Conservation (phyloP, 2,113 vertebrate genomes). For the Stercorarius parasiticus region DNA sequence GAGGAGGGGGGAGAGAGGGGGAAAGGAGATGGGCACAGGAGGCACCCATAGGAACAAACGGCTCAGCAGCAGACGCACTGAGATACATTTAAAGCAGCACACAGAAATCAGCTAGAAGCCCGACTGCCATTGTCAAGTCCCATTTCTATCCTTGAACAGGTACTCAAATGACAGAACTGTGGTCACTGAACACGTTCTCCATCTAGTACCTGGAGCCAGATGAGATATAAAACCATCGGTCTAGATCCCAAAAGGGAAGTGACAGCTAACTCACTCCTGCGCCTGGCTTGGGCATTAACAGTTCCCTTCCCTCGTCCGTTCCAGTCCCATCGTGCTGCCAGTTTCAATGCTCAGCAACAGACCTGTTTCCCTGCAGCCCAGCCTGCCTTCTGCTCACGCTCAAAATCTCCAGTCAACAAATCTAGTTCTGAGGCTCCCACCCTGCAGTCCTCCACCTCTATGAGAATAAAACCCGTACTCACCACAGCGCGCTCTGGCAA, state of each 20-base stretch:
- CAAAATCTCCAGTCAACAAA: not conserved
- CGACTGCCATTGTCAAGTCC: not conserved
- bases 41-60: not conserved
- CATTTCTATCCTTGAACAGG: not conserved
- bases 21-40: not conserved
- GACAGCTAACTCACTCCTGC: not conserved
- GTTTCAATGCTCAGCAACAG: not conserved
- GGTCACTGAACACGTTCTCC: not conserved
- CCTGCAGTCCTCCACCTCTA: not conserved
- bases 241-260: not conserved
- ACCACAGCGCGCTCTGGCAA: not conserved
- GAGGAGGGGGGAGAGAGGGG: not conserved
- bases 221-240: not conserved
- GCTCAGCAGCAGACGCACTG: not conserved
- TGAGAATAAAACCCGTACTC: not conserved
- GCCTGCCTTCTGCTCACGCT: not conserved
- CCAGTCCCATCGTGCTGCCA: not conserved
- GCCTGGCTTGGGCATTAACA: not conserved
- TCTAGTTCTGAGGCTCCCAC: not conserved
- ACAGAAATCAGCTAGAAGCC: not conserved
- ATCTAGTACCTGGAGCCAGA: not conserved
- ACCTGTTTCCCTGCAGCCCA: not conserved
- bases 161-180: not conserved
- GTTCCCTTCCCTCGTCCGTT: not conserved
- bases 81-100: not conserved